These are phyloP conservation scores for Ptychadena robeensis DNA, from an alignment of 2,797 vertebrate genomes.

Conservation along the genomic window DNA sequence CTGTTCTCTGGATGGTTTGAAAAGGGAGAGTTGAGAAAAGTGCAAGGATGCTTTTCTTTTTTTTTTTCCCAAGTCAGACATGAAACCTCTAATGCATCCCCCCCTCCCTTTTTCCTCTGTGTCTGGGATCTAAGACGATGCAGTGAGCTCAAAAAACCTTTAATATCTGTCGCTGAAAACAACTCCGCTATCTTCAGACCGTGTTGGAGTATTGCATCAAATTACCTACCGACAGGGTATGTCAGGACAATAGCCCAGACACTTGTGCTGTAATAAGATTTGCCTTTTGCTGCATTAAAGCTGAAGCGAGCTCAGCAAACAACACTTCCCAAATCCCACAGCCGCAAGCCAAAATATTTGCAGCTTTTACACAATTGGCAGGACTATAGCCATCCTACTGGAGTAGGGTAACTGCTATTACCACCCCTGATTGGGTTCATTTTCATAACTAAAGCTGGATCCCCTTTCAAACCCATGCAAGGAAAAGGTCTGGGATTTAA, in stretches of 20 bases:
- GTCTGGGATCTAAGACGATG: conserved; percentile 55
- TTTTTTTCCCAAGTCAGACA: conserved; percentile 37
- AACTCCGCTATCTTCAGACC: conserved; percentile 25
- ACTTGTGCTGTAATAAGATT: conserved; percentile 18
- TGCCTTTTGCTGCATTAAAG: conserved; percentile 38
- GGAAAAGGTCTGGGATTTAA: too few relatives aligned
- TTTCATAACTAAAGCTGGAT: not conserved
- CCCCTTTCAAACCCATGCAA: not conserved
- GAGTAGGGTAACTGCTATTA: not conserved
- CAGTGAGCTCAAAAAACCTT: conserved; percentile 33
- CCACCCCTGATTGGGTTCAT: not conserved
- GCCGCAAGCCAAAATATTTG: not conserved
- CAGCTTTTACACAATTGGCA: not conserved
- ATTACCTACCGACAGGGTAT: conserved; percentile 32
- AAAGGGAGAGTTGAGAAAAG: conserved; percentile 52
- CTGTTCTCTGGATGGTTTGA: not conserved
- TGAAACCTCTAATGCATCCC: conserved; percentile 24
- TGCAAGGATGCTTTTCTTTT: conserved; percentile 38
- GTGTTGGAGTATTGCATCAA: conserved; percentile 43
- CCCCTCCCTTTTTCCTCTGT: conserved; percentile 25
- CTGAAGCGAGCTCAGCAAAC: too few relatives aligned
- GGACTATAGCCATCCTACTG: not conserved
- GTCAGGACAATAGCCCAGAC: conserved; percentile 41
- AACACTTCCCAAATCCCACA: not conserved
- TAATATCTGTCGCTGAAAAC: conserved; percentile 27